These are phyloP conservation scores for Hermetia illucens DNA, from an alignment of 1,140 invertebrate genomes.

Conservation along the genomic window DNA sequence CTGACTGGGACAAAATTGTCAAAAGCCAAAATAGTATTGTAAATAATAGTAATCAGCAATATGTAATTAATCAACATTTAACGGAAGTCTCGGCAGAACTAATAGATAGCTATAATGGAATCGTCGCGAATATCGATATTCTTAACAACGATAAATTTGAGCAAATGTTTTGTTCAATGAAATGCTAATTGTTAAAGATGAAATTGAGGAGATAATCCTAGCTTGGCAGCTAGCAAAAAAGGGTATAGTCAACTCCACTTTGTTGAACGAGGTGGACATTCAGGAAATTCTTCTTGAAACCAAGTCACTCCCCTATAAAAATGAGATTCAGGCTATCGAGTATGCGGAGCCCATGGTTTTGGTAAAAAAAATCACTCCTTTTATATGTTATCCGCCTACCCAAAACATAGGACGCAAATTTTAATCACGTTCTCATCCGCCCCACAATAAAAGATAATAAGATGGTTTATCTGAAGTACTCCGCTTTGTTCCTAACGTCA, in stretches of 20 bases:
- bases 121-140: no score
- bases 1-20: constrained; percentile 3
- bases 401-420: no score
- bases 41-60: constrained; percentile 4
- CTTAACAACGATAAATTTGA: not conserved
- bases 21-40: not conserved
- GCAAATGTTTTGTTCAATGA: constrained; percentile 5
- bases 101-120: no score
- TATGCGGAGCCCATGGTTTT: no score
- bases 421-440: no score
- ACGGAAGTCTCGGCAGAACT: no score
- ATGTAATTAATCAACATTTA: constrained; percentile 1
- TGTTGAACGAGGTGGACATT: constrained; percentile 5
- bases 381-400: no score
- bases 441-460: no score
- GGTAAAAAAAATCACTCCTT: no score
- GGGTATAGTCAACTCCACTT: constrained; percentile 3
- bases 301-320: not conserved
- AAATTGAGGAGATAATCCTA: constrained; percentile 4
- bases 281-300: not conserved
- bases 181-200: constrained; percentile 1
- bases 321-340: no score
- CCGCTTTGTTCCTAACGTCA: no score
- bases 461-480: no score
- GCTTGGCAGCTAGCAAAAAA: constrained; percentile 2